Percentiles rank a stretch among this genome's conserved stretches.
Evolutionary conservation across 2,888 invertebrate species (phyloP).

Genomic region (Thera obeliscata): DNA sequence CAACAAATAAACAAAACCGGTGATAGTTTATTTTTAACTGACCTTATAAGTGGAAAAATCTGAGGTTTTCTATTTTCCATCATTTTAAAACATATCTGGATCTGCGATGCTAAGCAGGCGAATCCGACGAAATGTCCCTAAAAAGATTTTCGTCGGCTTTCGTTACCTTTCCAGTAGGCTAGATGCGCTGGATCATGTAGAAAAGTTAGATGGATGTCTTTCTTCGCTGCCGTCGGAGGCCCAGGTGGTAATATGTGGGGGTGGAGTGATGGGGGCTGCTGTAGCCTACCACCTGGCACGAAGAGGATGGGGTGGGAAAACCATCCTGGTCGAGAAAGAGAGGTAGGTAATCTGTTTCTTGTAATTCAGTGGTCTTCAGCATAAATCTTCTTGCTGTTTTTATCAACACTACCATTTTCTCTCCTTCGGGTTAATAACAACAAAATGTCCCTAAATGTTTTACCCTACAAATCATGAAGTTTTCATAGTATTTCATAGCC

Average conservation of each 20-base stretch:
- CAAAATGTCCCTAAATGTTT: too few species aligned
- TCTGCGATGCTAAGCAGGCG: conserved; percentile 18
- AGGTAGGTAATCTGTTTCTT: conserved; percentile 77
- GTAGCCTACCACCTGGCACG: conserved; percentile 95
- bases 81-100: background rate
- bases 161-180: conserved; percentile 56
- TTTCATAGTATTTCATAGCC: too few species aligned
- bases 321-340: conserved; percentile 93
- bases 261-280: conserved; percentile 95
- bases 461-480: too few species aligned
- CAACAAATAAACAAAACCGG: background rate
- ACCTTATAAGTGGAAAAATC: background rate
- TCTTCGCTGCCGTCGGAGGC: conserved; percentile 76
- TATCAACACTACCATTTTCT: too few species aligned
- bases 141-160: conserved; percentile 22
- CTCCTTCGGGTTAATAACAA: too few species aligned
- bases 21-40: too few species aligned
- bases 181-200: conserved; percentile 64
- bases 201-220: conserved; percentile 65
- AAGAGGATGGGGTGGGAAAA: conserved; percentile 92
- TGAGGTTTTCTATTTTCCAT: background rate
- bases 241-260: conserved; percentile 94
- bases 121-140: conserved; percentile 16
- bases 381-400: background rate
- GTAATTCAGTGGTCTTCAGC: background rate